These are phyloP conservation scores for Dolichotis patagonum DNA, from an alignment of 2,113 vertebrate genomes.

Conservation along the genomic window DNA sequence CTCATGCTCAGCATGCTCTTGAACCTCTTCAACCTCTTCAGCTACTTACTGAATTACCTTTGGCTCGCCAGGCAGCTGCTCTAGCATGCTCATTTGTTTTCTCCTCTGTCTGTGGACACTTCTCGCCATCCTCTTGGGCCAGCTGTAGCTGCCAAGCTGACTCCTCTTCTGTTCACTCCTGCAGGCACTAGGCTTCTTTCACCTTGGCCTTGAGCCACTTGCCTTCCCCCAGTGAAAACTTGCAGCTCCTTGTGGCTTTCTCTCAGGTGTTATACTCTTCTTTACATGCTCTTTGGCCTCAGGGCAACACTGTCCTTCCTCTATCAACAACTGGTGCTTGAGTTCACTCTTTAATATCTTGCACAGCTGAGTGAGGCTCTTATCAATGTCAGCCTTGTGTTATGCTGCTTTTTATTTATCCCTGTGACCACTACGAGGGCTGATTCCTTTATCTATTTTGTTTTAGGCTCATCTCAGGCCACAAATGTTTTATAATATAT, in stretches of 20 bases:
- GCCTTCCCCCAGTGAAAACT: constrained; percentile 92
- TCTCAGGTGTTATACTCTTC: constrained; percentile 92
- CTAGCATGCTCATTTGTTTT: constrained; percentile 90
- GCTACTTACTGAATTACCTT: constrained; percentile 91
- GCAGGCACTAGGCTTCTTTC: constrained; percentile 93
- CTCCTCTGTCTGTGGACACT: constrained; percentile 90
- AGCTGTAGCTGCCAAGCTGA: constrained; percentile 92
- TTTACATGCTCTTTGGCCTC: constrained; percentile 96
- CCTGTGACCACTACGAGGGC: no score
- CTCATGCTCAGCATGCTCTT: constrained; percentile 91
- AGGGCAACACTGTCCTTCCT: constrained; percentile 91
- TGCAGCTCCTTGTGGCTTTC: constrained; percentile 93
- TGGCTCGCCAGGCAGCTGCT: constrained; percentile 91
- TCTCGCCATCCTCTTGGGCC: constrained; percentile 93
- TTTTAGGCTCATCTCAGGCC: no score
- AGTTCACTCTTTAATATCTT: constrained; percentile 93
- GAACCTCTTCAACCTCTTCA: constrained; percentile 92
- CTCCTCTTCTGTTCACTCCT: constrained; percentile 93
- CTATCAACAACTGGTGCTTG: constrained; percentile 90
- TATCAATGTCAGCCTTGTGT: constrained; percentile 96
- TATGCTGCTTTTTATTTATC: constrained; percentile 88
- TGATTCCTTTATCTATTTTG: no score
- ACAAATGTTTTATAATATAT: no score
- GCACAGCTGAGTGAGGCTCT: constrained; percentile 93
- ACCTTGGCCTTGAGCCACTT: constrained; percentile 93